Percentiles rank a stretch among this genome's conserved stretches.
Evolutionary conservation across 2,113 vertebrate genomes (phyloP).

Genomic region (Gymnocephalus cernua): DNA sequence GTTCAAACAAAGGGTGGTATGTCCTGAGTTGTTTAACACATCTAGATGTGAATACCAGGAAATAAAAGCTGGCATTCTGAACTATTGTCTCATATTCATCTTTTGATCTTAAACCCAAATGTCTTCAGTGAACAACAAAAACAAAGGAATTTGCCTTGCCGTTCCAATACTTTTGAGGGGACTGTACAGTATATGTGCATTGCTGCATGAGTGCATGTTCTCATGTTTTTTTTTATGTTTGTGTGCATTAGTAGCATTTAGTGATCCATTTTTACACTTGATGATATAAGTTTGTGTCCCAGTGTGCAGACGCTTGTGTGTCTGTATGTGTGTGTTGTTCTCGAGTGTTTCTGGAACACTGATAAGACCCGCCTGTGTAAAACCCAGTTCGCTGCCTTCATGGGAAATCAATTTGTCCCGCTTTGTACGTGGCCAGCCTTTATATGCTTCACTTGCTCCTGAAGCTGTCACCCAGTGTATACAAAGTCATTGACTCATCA

Average conservation of each 20-base stretch:
- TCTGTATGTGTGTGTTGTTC: constrained; percentile 16
- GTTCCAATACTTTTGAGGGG: too few species aligned
- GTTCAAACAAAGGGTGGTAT: too few species aligned
- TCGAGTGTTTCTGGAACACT: constrained; percentile 40
- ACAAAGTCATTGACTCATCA: constrained; percentile 34
- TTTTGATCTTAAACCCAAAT: too few species aligned
- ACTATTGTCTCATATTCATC: too few species aligned
- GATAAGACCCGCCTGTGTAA: constrained; percentile 57
- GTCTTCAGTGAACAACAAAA: too few species aligned
- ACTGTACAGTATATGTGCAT: too few species aligned
- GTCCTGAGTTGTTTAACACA: too few species aligned
- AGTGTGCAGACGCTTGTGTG: constrained; percentile 20
- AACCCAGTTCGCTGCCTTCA: constrained; percentile 57
- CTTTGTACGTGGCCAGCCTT: constrained; percentile 66
- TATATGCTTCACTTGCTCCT: constrained; percentile 64
- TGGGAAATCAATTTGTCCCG: constrained; percentile 77
- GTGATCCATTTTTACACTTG: constrained; percentile 8
- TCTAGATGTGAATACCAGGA: too few species aligned
- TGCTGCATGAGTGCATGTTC: background rate
- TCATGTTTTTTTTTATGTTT: background rate
- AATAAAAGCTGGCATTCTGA: too few species aligned
- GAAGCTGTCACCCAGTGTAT: constrained; percentile 50
- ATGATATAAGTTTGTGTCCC: constrained; percentile 1
- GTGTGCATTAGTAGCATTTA: background rate
- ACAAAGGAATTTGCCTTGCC: too few species aligned